Percentiles rank a stretch among this genome's conserved stretches.
phyloP scores from a whole-genome alignment of 2,797 vertebrate species.

The Peromyscus aztecus region DNA sequence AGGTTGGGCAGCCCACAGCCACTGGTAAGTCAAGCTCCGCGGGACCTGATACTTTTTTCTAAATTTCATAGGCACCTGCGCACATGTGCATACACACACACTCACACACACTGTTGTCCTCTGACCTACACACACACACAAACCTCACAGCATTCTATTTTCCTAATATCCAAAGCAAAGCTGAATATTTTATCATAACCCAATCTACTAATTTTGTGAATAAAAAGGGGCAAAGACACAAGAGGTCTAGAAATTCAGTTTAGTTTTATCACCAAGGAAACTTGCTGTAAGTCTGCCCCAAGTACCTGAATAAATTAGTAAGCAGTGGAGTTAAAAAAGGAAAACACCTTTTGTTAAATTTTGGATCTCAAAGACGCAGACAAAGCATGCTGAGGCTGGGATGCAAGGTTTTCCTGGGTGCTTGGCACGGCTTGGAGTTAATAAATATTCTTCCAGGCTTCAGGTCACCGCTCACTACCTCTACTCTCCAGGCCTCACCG shows the following conservation, averaged over 20 bases:
- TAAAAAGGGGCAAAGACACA: neutral
- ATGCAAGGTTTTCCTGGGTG: neutral
- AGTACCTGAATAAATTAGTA: neutral
- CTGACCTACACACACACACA: neutral
- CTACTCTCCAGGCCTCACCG: neutral
- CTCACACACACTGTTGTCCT: neutral
- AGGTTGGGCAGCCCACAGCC: neutral
- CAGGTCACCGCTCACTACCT: rapidly evolving
- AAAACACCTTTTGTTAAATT: neutral
- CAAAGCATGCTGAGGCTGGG: rapidly evolving
- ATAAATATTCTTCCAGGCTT: neutral
- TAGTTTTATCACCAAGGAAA: neutral
- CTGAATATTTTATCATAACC: neutral
- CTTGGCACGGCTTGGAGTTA: neutral
- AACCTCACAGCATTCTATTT: neutral
- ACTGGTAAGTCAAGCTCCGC: neutral
- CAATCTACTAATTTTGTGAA: neutral
- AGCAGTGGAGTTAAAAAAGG: neutral
- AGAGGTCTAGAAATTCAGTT: neutral
- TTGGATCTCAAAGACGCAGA: neutral
- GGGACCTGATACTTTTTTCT: neutral
- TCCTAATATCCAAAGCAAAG: neutral
- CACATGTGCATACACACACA: neutral
- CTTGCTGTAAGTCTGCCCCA: neutral
- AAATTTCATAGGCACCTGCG: neutral